Percentiles rank a stretch among this genome's conserved stretches.
Evolutionary conservation across 1,140 invertebrate genomes (phyloP).

Genomic region (Drosophila biarmipes): DNA sequence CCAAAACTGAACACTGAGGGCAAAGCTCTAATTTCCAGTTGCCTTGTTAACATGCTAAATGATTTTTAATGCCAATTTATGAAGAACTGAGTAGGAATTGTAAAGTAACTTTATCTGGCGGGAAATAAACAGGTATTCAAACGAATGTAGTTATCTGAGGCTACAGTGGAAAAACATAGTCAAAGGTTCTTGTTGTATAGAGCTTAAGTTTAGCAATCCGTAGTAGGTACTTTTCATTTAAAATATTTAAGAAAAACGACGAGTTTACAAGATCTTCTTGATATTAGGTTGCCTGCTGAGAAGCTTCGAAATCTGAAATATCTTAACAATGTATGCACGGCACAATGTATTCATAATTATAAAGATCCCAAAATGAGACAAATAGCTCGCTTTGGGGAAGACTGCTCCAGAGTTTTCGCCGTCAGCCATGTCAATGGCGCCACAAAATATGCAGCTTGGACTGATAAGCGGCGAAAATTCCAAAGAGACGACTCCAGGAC

Average conservation of each 20-base stretch:
- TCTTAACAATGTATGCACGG: conserved; percentile 11
- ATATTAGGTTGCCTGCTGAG: not conserved
- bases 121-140: not conserved
- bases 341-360: conserved; percentile 36
- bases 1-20: not conserved
- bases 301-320: not conserved
- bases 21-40: conserved; percentile 12
- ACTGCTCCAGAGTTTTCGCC: conserved; percentile 15
- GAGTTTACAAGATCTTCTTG: not conserved
- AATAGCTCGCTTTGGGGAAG: conserved; percentile 21
- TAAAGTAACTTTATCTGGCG: not conserved
- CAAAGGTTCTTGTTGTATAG: no score
- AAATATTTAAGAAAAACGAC: no score
- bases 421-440: conserved; percentile 29
- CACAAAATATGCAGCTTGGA: conserved; percentile 34
- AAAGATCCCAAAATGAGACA: conserved; percentile 15
- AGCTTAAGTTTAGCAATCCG: no score
- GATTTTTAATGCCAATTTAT: conserved; percentile 76
- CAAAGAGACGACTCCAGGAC: conserved; percentile 47
- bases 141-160: not conserved
- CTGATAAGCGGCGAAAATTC: conserved; percentile 65
- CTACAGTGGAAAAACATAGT: not conserved
- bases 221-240: no score
- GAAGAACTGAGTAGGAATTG: conserved; percentile 10
- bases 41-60: conserved; percentile 79